phyloP scores from a whole-genome alignment of 1,140 invertebrate genomes.

The Oryctes rhinoceros region DNA sequence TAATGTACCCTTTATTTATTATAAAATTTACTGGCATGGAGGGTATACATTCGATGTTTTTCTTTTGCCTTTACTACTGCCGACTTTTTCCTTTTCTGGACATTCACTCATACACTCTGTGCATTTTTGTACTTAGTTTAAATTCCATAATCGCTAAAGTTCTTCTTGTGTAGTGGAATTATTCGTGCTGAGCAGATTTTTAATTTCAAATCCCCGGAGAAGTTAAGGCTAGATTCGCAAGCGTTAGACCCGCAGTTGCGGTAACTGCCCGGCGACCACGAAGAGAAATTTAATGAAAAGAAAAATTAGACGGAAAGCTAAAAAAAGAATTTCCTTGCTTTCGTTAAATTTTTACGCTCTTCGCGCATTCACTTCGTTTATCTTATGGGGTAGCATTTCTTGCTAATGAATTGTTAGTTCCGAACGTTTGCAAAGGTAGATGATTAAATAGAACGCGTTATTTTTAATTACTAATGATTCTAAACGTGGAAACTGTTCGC shows the following conservation, averaged over 20 bases:
- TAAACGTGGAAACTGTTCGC: no score
- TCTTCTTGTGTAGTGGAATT: background rate
- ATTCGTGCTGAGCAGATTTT: background rate
- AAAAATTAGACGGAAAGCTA: background rate
- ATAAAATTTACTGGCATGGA: no score
- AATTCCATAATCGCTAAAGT: background rate
- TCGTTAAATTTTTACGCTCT: slow-evolving; percentile 19
- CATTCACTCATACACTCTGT: no score
- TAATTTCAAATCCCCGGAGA: background rate
- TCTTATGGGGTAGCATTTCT: background rate
- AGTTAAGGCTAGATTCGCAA: background rate
- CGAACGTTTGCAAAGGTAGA: background rate
- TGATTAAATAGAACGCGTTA: background rate
- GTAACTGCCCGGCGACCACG: background rate
- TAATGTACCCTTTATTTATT: no score
- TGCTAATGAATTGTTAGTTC: no score
- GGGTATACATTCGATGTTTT: no score
- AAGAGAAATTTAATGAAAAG: slow-evolving; percentile 6
- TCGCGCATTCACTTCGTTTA: background rate
- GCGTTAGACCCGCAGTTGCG: background rate
- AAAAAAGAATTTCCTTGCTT: slow-evolving; percentile 5
- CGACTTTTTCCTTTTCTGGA: no score
- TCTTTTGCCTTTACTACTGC: no score
- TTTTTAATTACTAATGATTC: no score
- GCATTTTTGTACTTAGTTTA: no score